Percentiles rank a stretch among this genome's conserved stretches.
These are phyloP conservation scores for Cariama cristata DNA, from an alignment of 2,113 vertebrate genomes.

Conservation along the genomic window DNA sequence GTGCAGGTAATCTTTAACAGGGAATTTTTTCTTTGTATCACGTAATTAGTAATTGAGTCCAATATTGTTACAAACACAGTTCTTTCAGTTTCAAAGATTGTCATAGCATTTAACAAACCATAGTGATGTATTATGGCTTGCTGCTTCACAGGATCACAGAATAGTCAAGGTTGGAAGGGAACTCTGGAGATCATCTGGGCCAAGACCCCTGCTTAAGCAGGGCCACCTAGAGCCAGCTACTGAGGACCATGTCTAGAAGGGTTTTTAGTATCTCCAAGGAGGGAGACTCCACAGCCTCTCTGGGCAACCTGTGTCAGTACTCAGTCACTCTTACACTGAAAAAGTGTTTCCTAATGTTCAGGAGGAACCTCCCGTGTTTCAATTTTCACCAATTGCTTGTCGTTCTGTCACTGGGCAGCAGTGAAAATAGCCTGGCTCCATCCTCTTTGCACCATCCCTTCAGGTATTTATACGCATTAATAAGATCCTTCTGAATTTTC, in stretches of 20 bases:
- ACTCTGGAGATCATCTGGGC: background rate
- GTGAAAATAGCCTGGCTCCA: too few relatives aligned
- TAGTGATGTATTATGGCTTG: background rate
- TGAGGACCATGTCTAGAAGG: background rate
- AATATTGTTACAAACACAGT: background rate
- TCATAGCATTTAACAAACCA: background rate
- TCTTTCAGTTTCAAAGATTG: background rate
- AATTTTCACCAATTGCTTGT: too few relatives aligned
- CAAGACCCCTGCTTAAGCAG: background rate
- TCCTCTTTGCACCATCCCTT: background rate
- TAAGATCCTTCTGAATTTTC: background rate
- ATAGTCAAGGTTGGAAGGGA: background rate
- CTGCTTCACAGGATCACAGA: background rate
- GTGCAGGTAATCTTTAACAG: background rate
- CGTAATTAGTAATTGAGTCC: background rate
- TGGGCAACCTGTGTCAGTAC: too few relatives aligned
- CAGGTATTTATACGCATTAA: background rate
- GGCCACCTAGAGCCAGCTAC: background rate
- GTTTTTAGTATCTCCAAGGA: background rate
- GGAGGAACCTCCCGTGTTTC: too few relatives aligned
- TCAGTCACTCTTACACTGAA: too few relatives aligned
- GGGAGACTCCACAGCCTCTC: too few relatives aligned
- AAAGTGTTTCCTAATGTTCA: too few relatives aligned
- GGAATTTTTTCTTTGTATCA: background rate
- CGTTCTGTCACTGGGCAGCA: too few relatives aligned